Conservation (phyloP, 2,113 vertebrate genomes). For the Camelus bactrianus region DNA sequence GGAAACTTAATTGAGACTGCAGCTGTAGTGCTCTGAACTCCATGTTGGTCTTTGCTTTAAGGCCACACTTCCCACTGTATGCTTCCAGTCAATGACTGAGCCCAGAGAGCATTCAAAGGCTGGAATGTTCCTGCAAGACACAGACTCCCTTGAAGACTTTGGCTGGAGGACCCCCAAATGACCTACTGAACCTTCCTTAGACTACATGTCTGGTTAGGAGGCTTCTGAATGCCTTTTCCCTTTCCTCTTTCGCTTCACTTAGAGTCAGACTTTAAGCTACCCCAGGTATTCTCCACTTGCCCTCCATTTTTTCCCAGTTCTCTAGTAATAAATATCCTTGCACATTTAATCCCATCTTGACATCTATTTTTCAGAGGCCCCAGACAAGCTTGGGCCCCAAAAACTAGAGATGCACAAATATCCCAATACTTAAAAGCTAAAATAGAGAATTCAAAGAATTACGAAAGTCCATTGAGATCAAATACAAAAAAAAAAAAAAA, state of each 20-base stretch:
- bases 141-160: not conserved
- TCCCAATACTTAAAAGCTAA: not conserved
- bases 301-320: not conserved
- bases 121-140: not conserved
- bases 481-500: conserved; percentile 21
- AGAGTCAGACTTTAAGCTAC: not conserved
- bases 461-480: not conserved
- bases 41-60: not conserved
- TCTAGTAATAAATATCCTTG: not conserved
- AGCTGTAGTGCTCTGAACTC: not conserved
- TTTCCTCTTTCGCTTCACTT: not conserved
- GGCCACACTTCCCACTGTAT: not conserved
- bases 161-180: accelerated
- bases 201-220: not conserved
- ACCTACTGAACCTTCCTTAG: not conserved
- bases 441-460: not conserved
- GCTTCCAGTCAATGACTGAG: not conserved
- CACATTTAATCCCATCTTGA: not conserved
- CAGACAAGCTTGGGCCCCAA: not conserved
- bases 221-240: not conserved
- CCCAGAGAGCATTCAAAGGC: not conserved
- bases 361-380: not conserved
- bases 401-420: not conserved
- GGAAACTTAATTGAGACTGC: not conserved
- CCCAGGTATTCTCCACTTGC: not conserved